Evolutionary conservation across 1,140 invertebrate species (phyloP).

Genomic region (Euglossa dilemma): DNA sequence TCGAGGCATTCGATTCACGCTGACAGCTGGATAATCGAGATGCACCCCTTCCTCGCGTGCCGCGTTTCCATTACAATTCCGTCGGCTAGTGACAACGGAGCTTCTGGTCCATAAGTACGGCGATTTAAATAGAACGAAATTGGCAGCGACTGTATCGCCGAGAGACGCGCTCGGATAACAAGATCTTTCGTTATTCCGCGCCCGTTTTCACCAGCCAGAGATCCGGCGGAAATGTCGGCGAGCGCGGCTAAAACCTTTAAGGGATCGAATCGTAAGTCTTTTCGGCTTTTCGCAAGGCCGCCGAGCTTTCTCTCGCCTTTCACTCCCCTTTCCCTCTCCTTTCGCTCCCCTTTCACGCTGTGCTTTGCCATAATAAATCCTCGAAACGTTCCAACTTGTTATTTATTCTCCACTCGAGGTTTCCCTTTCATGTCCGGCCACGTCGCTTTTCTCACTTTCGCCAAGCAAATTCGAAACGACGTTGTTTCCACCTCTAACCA

Average conservation of each 20-base stretch:
- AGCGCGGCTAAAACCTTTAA: neutral
- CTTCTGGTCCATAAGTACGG: no score
- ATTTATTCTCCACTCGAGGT: neutral
- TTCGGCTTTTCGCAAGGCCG: neutral
- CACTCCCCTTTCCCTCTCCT: neutral
- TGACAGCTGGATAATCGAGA: neutral
- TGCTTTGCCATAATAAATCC: conserved; percentile 3
- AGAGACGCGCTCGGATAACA: neutral
- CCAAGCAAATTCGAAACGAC: neutral
- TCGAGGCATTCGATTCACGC: neutral
- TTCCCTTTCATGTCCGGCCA: neutral
- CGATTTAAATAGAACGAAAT: conserved; percentile 13
- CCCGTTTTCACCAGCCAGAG: neutral
- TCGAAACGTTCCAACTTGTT: neutral
- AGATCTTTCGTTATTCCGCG: neutral
- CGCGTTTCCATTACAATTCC: neutral
- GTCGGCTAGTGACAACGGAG: no score
- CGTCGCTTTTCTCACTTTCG: no score
- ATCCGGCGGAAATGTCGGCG: neutral
- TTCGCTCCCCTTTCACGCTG: neutral
- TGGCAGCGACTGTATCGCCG: neutral
- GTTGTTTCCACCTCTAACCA: neutral
- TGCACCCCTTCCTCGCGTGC: neutral
- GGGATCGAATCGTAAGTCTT: neutral
- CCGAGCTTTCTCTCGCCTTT: neutral